Percentiles rank a stretch among this genome's conserved stretches.
phyloP scores from a whole-genome alignment of 2,797 vertebrate species.

The Gymnoscopelus braueri region DNA sequence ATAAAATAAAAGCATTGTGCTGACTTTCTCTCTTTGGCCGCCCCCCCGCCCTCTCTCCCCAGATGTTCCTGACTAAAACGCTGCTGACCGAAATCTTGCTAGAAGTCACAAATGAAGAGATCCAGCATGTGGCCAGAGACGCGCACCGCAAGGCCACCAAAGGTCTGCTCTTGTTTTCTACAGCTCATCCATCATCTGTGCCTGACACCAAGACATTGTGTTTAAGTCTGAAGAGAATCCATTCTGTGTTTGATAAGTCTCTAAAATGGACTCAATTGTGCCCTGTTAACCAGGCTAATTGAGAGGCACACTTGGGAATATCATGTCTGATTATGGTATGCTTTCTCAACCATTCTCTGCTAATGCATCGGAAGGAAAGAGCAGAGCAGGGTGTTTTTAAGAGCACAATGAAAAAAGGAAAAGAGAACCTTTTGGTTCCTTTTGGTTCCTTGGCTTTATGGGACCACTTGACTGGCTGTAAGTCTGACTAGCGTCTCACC shows the following conservation, averaged over 20 bases:
- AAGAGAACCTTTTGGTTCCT: background rate
- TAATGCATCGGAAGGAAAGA: constrained; percentile 73
- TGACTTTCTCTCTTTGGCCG: background rate
- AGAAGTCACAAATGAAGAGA: constrained; percentile 98
- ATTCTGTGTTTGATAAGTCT: constrained; percentile 31
- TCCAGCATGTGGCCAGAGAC: constrained; percentile 92
- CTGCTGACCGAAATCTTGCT: constrained; percentile 97
- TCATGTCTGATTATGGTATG: constrained; percentile 29
- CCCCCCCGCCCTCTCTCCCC: constrained; percentile 6
- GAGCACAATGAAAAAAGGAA: constrained; percentile 32
- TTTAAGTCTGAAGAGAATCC: constrained; percentile 54
- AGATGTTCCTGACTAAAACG: constrained; percentile 98
- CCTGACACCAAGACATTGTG: constrained; percentile 56
- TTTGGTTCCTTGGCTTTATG: constrained; percentile 40
- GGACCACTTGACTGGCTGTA: constrained; percentile 51
- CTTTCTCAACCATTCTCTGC: constrained; percentile 75
- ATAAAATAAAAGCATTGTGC: background rate
- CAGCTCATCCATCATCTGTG: constrained; percentile 62
- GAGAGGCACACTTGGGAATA: constrained; percentile 41
- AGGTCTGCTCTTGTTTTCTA: constrained; percentile 85
- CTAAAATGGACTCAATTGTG: constrained; percentile 5
- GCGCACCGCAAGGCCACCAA: constrained; percentile 96
- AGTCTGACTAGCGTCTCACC: constrained; percentile 53
- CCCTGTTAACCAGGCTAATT: constrained; percentile 47
- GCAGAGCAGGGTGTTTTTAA: constrained; percentile 53